phyloP scores from a whole-genome alignment of 2,888 invertebrate genomes.

The Pyrrhosoma nymphula region DNA sequence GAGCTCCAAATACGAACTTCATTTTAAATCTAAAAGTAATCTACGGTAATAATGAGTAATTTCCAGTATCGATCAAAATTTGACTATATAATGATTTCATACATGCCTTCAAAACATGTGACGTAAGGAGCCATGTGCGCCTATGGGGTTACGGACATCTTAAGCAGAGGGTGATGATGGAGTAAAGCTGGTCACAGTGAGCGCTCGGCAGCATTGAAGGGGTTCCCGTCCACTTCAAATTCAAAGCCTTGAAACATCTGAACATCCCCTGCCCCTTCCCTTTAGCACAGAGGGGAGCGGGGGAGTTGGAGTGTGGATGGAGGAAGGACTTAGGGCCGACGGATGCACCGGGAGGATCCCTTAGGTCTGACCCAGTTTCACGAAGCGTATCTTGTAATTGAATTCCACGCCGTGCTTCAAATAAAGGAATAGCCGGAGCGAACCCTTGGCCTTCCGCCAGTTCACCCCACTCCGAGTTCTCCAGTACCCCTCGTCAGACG shows the following conservation, averaged over 20 bases:
- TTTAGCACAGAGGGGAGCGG: neutral
- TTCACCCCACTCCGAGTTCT: neutral
- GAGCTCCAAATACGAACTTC: too few relatives aligned
- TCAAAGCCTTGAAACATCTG: neutral
- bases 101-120: too few relatives aligned
- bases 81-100: too few relatives aligned
- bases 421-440: slow-evolving; percentile 34
- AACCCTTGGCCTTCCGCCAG: neutral
- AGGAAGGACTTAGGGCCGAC: neutral
- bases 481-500: neutral
- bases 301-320: neutral
- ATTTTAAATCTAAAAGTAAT: too few relatives aligned
- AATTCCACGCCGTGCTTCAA: slow-evolving; percentile 55
- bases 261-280: neutral
- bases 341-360: neutral
- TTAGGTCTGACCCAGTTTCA: slow-evolving; percentile 48
- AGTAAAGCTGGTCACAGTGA: too few relatives aligned
- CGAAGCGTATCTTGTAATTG: slow-evolving; percentile 59
- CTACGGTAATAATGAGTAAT: too few relatives aligned
- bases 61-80: too few relatives aligned
- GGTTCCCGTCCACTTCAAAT: neutral
- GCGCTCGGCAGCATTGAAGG: neutral
- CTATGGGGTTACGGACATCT: too few relatives aligned
- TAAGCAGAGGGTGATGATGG: too few relatives aligned
- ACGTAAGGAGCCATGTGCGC: too few relatives aligned